Base-by-base conservation (phyloP, 2,113 vertebrate genomes). In the Lycaon pictus region DNA sequence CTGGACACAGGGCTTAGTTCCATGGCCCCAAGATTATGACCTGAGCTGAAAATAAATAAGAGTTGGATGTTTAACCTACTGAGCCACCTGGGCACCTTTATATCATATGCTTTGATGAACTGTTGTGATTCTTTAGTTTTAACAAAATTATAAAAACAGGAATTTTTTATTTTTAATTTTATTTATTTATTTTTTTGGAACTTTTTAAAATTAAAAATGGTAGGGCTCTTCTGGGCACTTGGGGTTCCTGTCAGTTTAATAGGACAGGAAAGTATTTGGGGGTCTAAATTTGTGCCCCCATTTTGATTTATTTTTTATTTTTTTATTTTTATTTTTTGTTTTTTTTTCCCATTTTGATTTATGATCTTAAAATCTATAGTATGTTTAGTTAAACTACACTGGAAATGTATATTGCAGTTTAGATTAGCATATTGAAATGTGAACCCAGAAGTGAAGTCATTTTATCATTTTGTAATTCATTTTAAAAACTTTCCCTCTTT, bases 341-440 rank as follows among this genome's bases (percentile, higher is more conserved):
- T 43, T 43, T 43, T 43, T 43, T 43, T 43, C n/a, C 6, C 20
- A 6, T 88, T 84, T 92, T 89, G 48, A n/a, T 72, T 79, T 32
- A 37, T 20, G 27, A 58, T 90, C 48, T 92, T 85, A 56, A 96
- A 94, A 90, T 82, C 62, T 48, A 8, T 63, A n/a, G 8, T 93
- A 76, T 5, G 19, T 95, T 90, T 95, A 60, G 53, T 51, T 51
- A 63, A 17, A 60, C 81, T 86, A 12, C 16, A 74, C 2, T 74
- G 19, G 17, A 90, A 69, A 32, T 90, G 48, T 37, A 76, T 19
- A 20, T 65, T 92, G 37, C 13, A 62, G 37, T 87, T 90, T 71
- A 76, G 22, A 15, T 94, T 96, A 88, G 62, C 37, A 67, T 94
- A 85, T 74, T 5, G 60, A 67, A 97, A 81, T 86, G 12, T 55